Conservation (phyloP, 2,797 vertebrate species). For the Cynopterus sphinx region DNA sequence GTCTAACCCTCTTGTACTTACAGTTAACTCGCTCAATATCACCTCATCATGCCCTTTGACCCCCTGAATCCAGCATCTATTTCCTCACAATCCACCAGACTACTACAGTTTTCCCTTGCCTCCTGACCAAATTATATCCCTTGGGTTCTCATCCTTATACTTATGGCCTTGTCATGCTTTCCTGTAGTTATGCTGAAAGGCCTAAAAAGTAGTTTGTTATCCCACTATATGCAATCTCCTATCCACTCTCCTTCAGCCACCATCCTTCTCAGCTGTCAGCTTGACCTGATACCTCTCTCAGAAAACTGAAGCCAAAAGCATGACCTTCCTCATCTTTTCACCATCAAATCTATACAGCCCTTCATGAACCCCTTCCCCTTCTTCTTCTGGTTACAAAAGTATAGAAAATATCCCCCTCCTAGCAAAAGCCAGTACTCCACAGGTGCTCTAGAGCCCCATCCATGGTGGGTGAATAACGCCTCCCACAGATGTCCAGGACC, state of each 20-base stretch:
- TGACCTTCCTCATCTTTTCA: background rate
- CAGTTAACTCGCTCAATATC: background rate
- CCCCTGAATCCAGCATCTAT: too few species aligned
- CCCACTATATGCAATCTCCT: background rate
- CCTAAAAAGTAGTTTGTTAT: background rate
- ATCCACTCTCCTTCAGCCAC: background rate
- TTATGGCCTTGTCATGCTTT: background rate
- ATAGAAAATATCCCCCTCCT: too few species aligned
- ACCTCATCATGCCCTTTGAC: background rate
- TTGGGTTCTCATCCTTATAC: background rate
- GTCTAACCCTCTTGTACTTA: background rate
- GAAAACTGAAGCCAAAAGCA: background rate
- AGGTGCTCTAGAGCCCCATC: background rate
- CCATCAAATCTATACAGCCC: background rate
- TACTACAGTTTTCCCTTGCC: background rate
- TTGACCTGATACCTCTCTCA: background rate
- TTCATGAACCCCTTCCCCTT: too few species aligned
- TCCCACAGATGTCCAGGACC: background rate
- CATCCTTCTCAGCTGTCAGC: background rate
- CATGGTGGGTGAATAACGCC: background rate
- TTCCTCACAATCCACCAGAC: background rate
- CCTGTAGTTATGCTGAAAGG: background rate
- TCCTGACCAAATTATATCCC: background rate
- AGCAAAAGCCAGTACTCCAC: background rate
- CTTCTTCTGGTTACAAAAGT: background rate